phyloP scores from a whole-genome alignment of 2,888 invertebrate species.

The Parapristionchus giblindavisi region DNA sequence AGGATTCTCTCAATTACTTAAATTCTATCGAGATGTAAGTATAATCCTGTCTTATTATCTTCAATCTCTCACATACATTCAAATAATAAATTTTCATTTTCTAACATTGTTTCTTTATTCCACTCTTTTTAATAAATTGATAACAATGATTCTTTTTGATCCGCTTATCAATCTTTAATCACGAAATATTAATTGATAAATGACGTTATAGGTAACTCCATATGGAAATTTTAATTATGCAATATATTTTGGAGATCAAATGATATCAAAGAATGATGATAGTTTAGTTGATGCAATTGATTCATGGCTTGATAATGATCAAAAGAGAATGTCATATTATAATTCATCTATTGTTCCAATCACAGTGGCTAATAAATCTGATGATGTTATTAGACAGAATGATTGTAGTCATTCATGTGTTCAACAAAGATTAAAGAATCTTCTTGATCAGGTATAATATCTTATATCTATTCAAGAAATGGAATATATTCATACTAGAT shows the following conservation, averaged over 20 bases:
- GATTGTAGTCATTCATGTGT: conserved; percentile 14
- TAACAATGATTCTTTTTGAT: no score
- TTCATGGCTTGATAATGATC: conserved; percentile 19
- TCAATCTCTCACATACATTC: no score
- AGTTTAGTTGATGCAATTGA: background rate
- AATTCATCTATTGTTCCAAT: background rate
- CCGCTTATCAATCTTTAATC: no score
- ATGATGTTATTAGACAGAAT: background rate
- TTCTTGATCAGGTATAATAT: conserved; percentile 14
- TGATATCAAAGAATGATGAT: conserved; percentile 12
- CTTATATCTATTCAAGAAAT: background rate
- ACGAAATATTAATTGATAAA: no score
- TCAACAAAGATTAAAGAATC: conserved; percentile 11
- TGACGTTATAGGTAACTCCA: conserved; percentile 2
- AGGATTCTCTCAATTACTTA: conserved; percentile 28
- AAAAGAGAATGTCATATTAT: background rate
- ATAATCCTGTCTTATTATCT: background rate
- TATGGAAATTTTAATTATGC: conserved; percentile 15
- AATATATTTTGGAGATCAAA: conserved; percentile 28
- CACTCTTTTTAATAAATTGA: no score
- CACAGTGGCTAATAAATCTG: conserved; percentile 5
- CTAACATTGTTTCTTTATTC: no score
- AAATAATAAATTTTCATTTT: no score
- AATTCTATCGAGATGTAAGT: conserved; percentile 29
- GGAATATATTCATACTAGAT: background rate